A percentile compares a stretch with the other conserved stretches of the same genome.
Evolutionary conservation across 1,140 invertebrate species (phyloP).

Genomic region (Tetramorium simillimum): DNA sequence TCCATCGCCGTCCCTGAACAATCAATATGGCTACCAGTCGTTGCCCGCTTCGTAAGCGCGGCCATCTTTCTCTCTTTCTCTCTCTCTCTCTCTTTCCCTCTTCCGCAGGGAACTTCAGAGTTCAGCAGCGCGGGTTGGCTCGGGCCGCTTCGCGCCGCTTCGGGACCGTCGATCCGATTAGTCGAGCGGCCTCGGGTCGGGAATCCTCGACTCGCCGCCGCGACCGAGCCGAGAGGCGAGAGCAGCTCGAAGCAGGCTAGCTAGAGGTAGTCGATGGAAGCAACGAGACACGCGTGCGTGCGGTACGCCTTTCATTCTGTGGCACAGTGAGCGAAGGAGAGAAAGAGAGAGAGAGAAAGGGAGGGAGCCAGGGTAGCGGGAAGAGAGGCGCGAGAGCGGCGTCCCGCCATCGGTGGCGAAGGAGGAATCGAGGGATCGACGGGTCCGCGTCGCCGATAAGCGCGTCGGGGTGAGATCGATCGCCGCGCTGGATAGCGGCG

Average conservation of each 20-base stretch:
- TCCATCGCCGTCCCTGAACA: conserved; percentile 77
- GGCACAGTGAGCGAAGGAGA: background rate
- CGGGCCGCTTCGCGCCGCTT: background rate
- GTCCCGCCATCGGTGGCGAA: conserved; percentile 14
- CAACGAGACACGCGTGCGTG: background rate
- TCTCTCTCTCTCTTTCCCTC: background rate
- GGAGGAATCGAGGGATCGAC: background rate
- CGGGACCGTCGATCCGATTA: conserved; percentile 21
- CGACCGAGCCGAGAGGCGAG: background rate
- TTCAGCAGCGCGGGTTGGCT: background rate
- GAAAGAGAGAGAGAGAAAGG: background rate
- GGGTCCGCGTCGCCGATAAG: conserved; percentile 20
- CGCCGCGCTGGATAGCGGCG: background rate
- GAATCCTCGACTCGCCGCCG: background rate
- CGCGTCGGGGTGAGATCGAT: conserved; percentile 21
- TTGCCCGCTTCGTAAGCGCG: conserved; percentile 40
- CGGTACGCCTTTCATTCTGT: too few species aligned
- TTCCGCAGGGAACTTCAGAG: background rate
- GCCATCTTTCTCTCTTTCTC: conserved; percentile 9
- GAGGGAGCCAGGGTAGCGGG: background rate
- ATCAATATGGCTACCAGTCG: conserved; percentile 83
- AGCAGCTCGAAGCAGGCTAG: background rate
- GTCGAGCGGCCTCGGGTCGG: conserved; percentile 1
- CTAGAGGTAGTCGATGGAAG: background rate
- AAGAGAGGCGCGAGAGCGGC: too few species aligned